These are phyloP conservation scores for Cephalopachus bancanus DNA, from an alignment of 2,797 vertebrate species.

Conservation along the genomic window DNA sequence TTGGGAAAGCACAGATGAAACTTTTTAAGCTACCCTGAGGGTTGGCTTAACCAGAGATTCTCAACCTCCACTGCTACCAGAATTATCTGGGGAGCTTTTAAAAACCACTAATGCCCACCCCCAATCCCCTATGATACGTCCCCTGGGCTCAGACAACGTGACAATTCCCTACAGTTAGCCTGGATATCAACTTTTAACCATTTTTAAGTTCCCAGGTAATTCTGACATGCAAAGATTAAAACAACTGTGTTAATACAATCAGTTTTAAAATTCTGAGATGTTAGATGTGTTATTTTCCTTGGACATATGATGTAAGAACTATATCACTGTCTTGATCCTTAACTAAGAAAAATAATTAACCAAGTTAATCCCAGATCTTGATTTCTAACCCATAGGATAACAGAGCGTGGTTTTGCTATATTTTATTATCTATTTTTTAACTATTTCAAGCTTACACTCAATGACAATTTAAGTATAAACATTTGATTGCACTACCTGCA, in stretches of 20 bases:
- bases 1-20: neutral
- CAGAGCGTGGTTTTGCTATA: neutral
- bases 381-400: neutral
- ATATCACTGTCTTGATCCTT: neutral
- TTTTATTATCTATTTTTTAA: neutral
- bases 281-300: neutral
- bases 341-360: conserved; percentile 43
- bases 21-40: neutral
- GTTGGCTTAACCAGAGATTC: neutral
- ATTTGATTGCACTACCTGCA: neutral
- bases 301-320: neutral
- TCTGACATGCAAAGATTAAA: conserved; percentile 35
- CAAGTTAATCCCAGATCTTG: conserved; percentile 34
- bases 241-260: neutral
- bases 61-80: neutral
- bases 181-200: neutral
- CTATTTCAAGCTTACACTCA: neutral
- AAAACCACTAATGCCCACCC: neutral
- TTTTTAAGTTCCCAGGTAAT: neutral
- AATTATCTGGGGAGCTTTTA: neutral
- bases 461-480: conserved; percentile 10
- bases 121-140: neutral
- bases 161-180: neutral
- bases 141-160: neutral
- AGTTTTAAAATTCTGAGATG: conserved; percentile 30